Conservation (phyloP, 2,797 vertebrate species). For the Acanthopagrus latus region DNA sequence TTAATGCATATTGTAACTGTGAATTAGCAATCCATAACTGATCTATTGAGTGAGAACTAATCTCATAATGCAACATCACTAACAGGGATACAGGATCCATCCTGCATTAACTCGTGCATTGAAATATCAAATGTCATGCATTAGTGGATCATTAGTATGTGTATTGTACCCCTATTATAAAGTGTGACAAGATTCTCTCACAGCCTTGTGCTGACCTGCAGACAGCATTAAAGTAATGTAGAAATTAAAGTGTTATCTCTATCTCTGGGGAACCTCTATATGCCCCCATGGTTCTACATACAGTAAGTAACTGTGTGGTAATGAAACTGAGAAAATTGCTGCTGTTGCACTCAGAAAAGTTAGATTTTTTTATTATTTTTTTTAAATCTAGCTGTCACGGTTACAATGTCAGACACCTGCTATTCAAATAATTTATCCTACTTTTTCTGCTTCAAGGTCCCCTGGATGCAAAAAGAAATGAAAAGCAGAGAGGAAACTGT, state of each 20-base stretch:
- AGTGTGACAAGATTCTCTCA: not conserved
- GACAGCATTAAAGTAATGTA: not conserved
- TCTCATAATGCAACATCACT: too few species aligned
- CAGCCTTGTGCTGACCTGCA: not conserved
- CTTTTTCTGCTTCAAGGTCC: slow-evolving; percentile 26
- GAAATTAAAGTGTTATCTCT: not conserved
- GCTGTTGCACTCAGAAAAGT: slow-evolving; percentile 29
- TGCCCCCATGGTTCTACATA: not conserved
- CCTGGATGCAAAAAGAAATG: slow-evolving; percentile 1
- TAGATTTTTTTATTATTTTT: not conserved
- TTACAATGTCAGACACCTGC: slow-evolving; percentile 23
- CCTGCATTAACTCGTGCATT: too few species aligned
- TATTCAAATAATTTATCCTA: slow-evolving; percentile 30
- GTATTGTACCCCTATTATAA: too few species aligned
- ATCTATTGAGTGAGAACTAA: too few species aligned
- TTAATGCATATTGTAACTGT: too few species aligned
- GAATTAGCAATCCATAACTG: too few species aligned
- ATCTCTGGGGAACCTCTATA: not conserved
- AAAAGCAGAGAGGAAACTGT: slow-evolving; percentile 26
- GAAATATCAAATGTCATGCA: too few species aligned
- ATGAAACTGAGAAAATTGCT: slow-evolving; percentile 9
- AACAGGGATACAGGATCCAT: too few species aligned
- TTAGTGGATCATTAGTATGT: too few species aligned
- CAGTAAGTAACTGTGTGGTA: not conserved
- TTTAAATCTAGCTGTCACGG: not conserved